These are phyloP conservation scores for Aptenodytes forsteri DNA, from an alignment of 2,113 vertebrate genomes.

Conservation along the genomic window DNA sequence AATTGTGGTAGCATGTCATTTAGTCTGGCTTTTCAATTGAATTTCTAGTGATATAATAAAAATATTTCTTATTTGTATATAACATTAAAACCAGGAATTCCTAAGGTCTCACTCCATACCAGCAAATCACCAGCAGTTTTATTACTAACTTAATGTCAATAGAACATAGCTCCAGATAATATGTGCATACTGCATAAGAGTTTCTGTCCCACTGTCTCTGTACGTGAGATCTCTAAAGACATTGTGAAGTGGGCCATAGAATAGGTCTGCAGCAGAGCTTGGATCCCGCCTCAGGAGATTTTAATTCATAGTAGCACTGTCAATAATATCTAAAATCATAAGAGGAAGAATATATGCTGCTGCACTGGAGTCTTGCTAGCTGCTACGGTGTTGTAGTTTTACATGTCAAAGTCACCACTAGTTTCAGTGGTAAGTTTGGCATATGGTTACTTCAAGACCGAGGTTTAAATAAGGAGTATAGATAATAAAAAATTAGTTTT, in stretches of 20 bases:
- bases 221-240: neutral
- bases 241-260: neutral
- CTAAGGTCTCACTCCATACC: neutral
- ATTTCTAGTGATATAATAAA: neutral
- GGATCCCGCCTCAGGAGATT: neutral
- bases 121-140: neutral
- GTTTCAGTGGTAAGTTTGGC: neutral
- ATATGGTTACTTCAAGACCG: neutral
- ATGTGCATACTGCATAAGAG: neutral
- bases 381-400: neutral
- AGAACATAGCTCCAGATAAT: neutral
- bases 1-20: neutral
- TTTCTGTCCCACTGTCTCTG: neutral
- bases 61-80: neutral
- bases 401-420: neutral
- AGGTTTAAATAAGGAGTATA: neutral
- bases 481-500: neutral
- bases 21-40: neutral
- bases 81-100: neutral
- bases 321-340: neutral
- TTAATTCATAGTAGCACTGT: neutral
- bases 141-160: neutral
- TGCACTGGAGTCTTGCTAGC: neutral
- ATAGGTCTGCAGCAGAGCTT: neutral
- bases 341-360: neutral